Conservation (phyloP, 2,888 invertebrate genomes). For the Cosmopolites sordidus region DNA sequence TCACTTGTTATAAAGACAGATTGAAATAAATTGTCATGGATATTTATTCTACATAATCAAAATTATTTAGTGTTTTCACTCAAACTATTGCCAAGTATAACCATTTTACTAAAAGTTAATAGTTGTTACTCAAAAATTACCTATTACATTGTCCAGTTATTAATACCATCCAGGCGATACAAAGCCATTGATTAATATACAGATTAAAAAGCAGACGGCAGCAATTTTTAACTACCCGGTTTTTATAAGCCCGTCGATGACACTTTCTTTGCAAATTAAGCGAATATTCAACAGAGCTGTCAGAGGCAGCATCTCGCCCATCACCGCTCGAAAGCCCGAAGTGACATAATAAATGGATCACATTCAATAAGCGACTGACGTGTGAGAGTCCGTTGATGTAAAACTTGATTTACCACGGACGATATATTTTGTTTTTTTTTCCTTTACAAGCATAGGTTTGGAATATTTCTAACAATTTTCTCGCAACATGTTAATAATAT, state of each 20-base stretch:
- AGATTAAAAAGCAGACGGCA: background rate
- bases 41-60: too few species aligned
- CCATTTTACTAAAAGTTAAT: too few species aligned
- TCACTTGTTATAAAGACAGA: too few species aligned
- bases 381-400: background rate
- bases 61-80: too few species aligned
- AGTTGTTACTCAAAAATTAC: too few species aligned
- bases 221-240: background rate
- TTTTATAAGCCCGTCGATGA: background rate
- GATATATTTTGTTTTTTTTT: background rate
- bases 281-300: conserved; percentile 21
- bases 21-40: too few species aligned
- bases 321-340: background rate
- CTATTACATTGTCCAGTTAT: too few species aligned
- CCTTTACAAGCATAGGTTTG: too few species aligned
- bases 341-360: conserved; percentile 21
- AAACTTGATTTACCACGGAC: background rate
- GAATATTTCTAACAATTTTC: too few species aligned
- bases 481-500: too few species aligned
- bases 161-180: too few species aligned
- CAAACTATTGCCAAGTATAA: too few species aligned
- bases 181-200: background rate
- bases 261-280: conserved; percentile 12
- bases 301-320: conserved; percentile 7
- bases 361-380: conserved; percentile 10